Evolutionary conservation across 2,888 invertebrate genomes (phyloP), one percentile per base, ranked within the genome.

Genomic region (Microdon myrmicae): DNA sequence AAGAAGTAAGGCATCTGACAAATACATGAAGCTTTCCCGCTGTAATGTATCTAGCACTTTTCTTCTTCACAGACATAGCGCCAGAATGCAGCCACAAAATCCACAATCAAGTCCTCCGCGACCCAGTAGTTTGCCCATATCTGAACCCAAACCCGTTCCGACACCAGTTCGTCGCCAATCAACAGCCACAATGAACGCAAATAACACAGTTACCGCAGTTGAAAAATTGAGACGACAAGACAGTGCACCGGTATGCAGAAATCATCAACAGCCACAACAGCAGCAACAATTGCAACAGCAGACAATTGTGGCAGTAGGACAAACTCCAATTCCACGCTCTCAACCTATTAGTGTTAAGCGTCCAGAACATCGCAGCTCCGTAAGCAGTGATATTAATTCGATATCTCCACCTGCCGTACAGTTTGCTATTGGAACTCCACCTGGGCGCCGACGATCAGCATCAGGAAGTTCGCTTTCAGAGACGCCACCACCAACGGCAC

Each of bases 341-440:
- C 90, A 92, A 78, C 93, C 93, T 10, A 93, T 93, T 71, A 90
- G 87, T 74, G 90, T 92, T 83, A 89, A 87, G 71, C 85, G 90
- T 53, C 86, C 87, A 60, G 89, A 88, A 73, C 86, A 87, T 72
- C 85, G 89, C 70, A 87, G 84, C 70, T 82, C 83, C 69, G 86
- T 83, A 64, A 85, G 86, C 56, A 87, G 88, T 69, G 93, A 94
- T 80, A 90, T 96, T 69, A 92, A 91, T 73, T 95, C 95, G 4
- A 85, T 96, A 67, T 95, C 95, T 37, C 96, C 96, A 66, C 96
- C 96, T 67, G 88, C 93, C 70, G 93, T 92, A 41, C 90, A 92
- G 76, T 92, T 92, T 81, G 86, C 88, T 44, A 90, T 94, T 81
- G 92, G 93, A 51, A 93, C 94, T 39, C 92, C 94, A 48, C 93